Evolutionary conservation across 2,113 vertebrate genomes (phyloP), one percentile per base, ranked within the genome.

Genomic region (Grus americana): DNA sequence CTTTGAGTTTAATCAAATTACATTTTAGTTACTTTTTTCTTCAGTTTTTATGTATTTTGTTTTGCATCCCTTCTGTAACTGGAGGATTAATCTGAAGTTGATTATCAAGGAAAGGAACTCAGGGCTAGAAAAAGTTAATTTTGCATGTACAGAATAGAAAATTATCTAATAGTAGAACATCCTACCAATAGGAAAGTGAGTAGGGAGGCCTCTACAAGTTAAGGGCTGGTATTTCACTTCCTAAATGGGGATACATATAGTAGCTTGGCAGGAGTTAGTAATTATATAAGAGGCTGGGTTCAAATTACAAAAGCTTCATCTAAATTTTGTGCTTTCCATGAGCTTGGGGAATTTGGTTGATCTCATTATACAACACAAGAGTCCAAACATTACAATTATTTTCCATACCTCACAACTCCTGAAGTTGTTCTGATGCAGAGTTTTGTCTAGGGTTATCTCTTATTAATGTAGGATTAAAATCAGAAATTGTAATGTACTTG

Each of bases 231-330:
- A 66, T 78, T 90, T 34, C 68, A 46, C 34, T 49, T 89, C 24
- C 15, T 57, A 54, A 46, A 46, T 59, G 8, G 9, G 3, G 2
- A 27, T 63, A 32, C 12, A 49, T 74, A 63, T 1, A 20, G 10
- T 22, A 61, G 18, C 8, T 42, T 80, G 47, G 3, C 0, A 2
- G 11, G 5, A 6, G 5, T 24, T n/a, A 22, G 8, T 23, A 72
- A 47, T 68, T 75, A 47, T n/a, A 18, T 19, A 63, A 75, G 15
- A 72, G 6, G 2, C 4, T 72, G 27, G 1, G 2, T 59, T 82
- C 13, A 62, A 79, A 12, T 17, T 44, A n/a, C 8, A 74, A 91
- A 62, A 62, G 15, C 1, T 21, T 62, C 4, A 29, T 80, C 40
- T 52, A 44, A 68, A 59, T 79, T 50, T 38, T 20, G 3, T 66